These are phyloP conservation scores for Plemyria rubiginata DNA, from an alignment of 2,888 invertebrate species.

Conservation along the genomic window DNA sequence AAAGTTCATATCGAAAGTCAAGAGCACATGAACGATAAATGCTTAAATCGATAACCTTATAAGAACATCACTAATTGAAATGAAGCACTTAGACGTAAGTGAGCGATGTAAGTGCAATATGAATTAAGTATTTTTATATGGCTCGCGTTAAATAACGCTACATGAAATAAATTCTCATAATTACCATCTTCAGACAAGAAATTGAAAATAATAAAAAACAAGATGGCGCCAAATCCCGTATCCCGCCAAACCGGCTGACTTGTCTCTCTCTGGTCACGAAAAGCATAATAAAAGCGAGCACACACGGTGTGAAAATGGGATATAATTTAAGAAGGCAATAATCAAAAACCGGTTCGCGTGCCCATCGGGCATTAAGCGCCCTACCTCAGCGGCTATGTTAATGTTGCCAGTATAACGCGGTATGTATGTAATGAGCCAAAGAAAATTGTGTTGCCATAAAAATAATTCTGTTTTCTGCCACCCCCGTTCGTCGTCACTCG, in stretches of 20 bases:
- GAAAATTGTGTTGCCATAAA: conserved; percentile 85
- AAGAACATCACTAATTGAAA: conserved; percentile 25
- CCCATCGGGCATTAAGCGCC: conserved; percentile 80
- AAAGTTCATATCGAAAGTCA: conserved; percentile 31
- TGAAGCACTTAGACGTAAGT: conserved; percentile 21
- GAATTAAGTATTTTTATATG: conserved; percentile 19
- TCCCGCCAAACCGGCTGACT: conserved; percentile 56
- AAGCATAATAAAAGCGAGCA: conserved; percentile 63
- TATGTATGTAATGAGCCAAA: conserved; percentile 83
- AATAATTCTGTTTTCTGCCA: conserved; percentile 80
- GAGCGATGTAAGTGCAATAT: conserved; percentile 32
- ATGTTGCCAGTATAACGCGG: conserved; percentile 79
- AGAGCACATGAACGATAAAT: conserved; percentile 23
- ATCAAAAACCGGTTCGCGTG: conserved; percentile 83
- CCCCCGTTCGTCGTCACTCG: conserved; percentile 63
- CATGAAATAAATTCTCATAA: conserved; percentile 46
- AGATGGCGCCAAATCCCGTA: conserved; percentile 56
- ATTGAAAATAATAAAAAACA: conserved; percentile 51
- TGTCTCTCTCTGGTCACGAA: conserved; percentile 78
- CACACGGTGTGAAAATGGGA: conserved; percentile 83
- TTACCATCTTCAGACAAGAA: conserved; percentile 49
- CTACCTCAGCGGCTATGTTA: conserved; percentile 78
- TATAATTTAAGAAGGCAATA: conserved; percentile 82
- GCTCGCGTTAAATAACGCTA: conserved; percentile 22
- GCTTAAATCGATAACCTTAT: conserved; percentile 21